phyloP scores from a whole-genome alignment of 2,113 vertebrate genomes.

The Morphnarchus princeps region DNA sequence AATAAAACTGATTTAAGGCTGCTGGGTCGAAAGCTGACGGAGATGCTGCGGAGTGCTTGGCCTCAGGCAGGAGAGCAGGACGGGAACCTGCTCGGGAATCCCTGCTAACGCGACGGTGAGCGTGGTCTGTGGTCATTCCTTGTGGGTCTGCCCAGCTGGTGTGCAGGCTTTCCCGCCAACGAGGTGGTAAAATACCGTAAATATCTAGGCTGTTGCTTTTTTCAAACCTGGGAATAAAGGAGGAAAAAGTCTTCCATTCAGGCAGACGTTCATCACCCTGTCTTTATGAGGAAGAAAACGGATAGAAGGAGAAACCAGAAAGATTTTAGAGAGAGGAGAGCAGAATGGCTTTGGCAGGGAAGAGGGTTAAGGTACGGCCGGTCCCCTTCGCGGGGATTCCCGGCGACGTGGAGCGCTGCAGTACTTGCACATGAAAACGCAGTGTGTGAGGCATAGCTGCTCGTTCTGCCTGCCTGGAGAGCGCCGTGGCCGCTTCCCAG shows the following conservation, averaged over 20 bases:
- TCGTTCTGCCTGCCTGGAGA: background rate
- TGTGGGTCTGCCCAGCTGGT: background rate
- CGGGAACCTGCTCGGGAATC: rapidly evolving
- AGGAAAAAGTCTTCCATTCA: background rate
- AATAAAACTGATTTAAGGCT: background rate
- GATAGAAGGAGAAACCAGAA: background rate
- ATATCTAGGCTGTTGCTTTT: background rate
- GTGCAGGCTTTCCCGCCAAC: background rate
- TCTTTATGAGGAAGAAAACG: background rate
- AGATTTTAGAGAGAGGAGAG: background rate
- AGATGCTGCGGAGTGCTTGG: background rate
- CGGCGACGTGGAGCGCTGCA: rapidly evolving
- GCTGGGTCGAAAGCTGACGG: background rate
- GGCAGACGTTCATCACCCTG: background rate
- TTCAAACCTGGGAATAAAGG: background rate
- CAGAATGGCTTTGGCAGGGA: background rate
- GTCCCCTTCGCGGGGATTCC: rapidly evolving
- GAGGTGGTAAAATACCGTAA: rapidly evolving
- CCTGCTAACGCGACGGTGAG: rapidly evolving
- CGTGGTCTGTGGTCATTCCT: rapidly evolving
- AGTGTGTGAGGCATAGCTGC: rapidly evolving
- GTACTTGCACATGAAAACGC: background rate
- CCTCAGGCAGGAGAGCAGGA: background rate
- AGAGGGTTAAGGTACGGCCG: background rate
- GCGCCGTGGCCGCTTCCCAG: background rate